A percentile compares a stretch with the other conserved stretches of the same genome.
phyloP scores from a whole-genome alignment of 2,113 vertebrate species.

The Petromus typicus region DNA sequence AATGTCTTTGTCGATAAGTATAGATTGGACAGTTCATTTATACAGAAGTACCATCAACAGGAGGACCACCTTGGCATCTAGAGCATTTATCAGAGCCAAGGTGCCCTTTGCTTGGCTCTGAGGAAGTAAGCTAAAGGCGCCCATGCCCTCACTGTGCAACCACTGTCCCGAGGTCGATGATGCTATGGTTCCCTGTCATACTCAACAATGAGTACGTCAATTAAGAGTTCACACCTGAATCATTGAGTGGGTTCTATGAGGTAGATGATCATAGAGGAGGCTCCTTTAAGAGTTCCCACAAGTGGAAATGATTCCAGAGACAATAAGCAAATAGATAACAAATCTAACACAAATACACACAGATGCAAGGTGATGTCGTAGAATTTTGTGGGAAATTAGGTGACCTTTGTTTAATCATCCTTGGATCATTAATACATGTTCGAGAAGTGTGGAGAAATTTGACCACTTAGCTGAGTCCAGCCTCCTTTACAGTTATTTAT shows the following conservation, averaged over 20 bases:
- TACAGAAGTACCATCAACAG: no score
- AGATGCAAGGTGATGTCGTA: accelerated
- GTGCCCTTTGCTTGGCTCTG: background rate
- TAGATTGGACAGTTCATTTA: no score
- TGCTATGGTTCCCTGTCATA: accelerated
- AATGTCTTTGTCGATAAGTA: accelerated
- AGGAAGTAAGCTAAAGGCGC: background rate
- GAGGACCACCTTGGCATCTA: accelerated
- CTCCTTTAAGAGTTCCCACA: background rate
- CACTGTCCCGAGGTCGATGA: background rate
- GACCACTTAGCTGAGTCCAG: background rate
- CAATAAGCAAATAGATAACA: background rate
- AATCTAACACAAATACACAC: background rate
- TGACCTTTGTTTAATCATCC: background rate
- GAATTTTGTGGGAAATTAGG: no score
- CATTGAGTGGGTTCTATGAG: accelerated
- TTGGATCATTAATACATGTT: background rate
- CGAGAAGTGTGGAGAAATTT: background rate
- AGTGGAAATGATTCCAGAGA: background rate
- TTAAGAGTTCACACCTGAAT: background rate
- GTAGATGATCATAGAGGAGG: accelerated
- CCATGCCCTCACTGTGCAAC: accelerated
- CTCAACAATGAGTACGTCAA: accelerated
- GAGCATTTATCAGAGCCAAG: accelerated
- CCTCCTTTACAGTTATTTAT: background rate